Conservation (phyloP, 2,113 vertebrate genomes). For the Junco hyemalis region DNA sequence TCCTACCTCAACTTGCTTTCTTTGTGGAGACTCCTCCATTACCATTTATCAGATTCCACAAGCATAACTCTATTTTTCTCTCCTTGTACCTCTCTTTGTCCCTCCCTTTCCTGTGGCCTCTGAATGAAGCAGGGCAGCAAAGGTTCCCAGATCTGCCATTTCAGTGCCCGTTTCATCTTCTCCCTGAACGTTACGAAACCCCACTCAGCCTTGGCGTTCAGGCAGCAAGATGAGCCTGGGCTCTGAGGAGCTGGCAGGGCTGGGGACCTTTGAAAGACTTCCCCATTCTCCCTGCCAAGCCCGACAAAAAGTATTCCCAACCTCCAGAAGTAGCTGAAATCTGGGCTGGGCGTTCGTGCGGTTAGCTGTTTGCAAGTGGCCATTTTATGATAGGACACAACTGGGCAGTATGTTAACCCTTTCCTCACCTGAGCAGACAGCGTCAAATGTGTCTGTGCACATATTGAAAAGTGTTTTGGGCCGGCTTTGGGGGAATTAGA, state of each 20-base stretch:
- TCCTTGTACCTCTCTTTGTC: neutral
- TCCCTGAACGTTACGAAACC: constrained; percentile 66
- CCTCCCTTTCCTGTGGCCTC: neutral
- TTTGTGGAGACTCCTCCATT: neutral
- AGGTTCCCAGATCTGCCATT: constrained; percentile 66
- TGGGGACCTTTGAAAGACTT: constrained; percentile 59
- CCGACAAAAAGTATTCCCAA: neutral
- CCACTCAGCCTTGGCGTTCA: constrained; percentile 65
- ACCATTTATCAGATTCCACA: neutral
- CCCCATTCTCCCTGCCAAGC: neutral
- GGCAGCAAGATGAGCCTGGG: constrained; percentile 68
- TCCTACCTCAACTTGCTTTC: neutral
- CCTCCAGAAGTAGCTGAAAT: constrained; percentile 73
- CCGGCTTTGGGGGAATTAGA: constrained; percentile 12
- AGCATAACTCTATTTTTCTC: neutral
- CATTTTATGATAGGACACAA: constrained; percentile 83
- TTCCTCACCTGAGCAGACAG: constrained; percentile 65
- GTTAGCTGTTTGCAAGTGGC: constrained; percentile 91
- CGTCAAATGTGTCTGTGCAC: constrained; percentile 35
- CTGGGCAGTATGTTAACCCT: constrained; percentile 73
- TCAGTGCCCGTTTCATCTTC: constrained; percentile 66
- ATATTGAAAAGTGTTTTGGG: constrained; percentile 43
- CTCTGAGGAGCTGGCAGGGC: constrained; percentile 57
- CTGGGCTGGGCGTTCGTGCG: constrained; percentile 90
- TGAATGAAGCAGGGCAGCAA: constrained; percentile 54